A percentile compares a stretch with the other conserved stretches of the same genome.
Evolutionary conservation across 2,888 invertebrate species (phyloP).

Genomic region (Acrocyrtus sp.): DNA sequence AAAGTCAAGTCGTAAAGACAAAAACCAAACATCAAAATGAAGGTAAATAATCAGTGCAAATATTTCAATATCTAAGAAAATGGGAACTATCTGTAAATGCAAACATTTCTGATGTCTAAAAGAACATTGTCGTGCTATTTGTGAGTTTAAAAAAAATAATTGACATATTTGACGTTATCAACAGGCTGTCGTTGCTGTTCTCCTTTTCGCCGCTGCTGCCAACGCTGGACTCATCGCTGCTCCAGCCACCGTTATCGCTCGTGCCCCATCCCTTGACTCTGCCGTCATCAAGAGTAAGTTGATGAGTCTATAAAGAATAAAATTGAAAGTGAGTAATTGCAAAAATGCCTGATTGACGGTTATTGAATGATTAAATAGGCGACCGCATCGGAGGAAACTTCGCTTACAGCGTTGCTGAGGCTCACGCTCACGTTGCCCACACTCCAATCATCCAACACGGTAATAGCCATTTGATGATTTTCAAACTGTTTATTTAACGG

Average conservation of each 20-base stretch:
- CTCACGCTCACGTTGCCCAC: slow-evolving; percentile 69
- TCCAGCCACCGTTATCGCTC: slow-evolving; percentile 63
- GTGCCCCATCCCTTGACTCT: slow-evolving; percentile 69
- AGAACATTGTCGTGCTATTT: neutral
- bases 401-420: slow-evolving; percentile 70
- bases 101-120: neutral
- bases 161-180: neutral
- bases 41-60: too few relatives aligned
- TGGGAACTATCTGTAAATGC: too few relatives aligned
- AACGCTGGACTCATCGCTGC: neutral
- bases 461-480: slow-evolving; percentile 66
- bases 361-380: too few relatives aligned
- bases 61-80: too few relatives aligned
- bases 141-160: neutral
- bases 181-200: neutral
- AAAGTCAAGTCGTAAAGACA: neutral
- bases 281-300: slow-evolving; percentile 70
- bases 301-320: too few relatives aligned
- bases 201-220: neutral
- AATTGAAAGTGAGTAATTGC: too few relatives aligned
- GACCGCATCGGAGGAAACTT: slow-evolving; percentile 71
- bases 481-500: slow-evolving; percentile 65
- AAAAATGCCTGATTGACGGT: too few relatives aligned
- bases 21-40: neutral
- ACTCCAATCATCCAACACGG: slow-evolving; percentile 66